A percentile compares a stretch with the other conserved stretches of the same genome.
Evolutionary conservation across 35 echinoderm and acorn worm species (phyloP).

Genomic region (Apostichopus parvimensis): DNA sequence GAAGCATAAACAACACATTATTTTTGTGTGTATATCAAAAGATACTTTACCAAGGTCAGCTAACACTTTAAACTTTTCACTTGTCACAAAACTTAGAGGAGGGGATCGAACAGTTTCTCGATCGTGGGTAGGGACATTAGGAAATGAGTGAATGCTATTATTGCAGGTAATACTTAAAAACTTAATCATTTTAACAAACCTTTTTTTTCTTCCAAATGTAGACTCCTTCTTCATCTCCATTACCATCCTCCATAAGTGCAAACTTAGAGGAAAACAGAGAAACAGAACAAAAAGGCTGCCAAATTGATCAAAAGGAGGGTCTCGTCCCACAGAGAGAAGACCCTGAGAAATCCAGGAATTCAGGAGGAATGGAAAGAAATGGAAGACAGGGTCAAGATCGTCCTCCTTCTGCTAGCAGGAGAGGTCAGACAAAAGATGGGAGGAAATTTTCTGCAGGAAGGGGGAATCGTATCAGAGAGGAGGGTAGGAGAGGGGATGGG

Average conservation of each 20-base stretch:
- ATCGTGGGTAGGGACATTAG: too few species aligned
- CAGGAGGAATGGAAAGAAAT: not conserved
- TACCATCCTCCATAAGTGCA: not conserved
- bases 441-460: not conserved
- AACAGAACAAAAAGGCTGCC: not conserved
- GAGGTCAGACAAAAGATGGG: not conserved
- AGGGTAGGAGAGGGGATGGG: not conserved
- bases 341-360: not conserved
- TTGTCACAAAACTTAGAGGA: not conserved
- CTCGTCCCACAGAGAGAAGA: not conserved
- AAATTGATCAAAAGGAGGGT: slow-evolving; percentile 19
- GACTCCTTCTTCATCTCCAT: not conserved
- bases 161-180: too few species aligned
- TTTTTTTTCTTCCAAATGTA: not conserved
- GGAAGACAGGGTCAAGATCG: not conserved
- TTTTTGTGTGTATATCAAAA: too few species aligned
- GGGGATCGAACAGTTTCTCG: too few species aligned
- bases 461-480: not conserved
- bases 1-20: too few species aligned
- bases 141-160: too few species aligned
- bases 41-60: too few species aligned
- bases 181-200: too few species aligned
- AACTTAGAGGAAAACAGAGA: not conserved
- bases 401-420: not conserved
- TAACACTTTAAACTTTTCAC: too few species aligned